Conservation (phyloP, 2,888 invertebrate genomes). For the Anticlea derivata region DNA sequence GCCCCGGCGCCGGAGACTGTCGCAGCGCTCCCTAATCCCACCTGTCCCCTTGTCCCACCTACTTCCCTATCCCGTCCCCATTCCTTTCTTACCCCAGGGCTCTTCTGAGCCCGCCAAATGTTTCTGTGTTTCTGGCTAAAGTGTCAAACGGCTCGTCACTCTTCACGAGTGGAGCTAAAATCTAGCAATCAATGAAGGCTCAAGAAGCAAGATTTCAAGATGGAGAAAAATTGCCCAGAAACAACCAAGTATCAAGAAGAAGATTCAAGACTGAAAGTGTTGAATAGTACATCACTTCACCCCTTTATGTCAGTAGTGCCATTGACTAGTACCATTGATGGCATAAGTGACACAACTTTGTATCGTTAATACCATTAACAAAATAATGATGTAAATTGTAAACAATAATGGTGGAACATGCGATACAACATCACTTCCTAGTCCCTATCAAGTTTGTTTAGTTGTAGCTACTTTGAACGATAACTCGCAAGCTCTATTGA, state of each 20-base stretch:
- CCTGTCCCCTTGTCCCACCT: constrained; percentile 41
- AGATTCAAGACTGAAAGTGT: background rate
- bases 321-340: no score
- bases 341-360: no score
- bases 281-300: no score
- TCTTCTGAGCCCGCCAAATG: constrained; percentile 67
- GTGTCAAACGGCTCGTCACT: constrained; percentile 44
- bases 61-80: constrained; percentile 50
- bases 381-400: no score
- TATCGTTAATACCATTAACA: no score
- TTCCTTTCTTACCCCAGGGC: constrained; percentile 63
- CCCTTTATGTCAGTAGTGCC: no score
- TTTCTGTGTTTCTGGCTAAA: constrained; percentile 51
- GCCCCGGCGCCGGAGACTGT: constrained; percentile 57
- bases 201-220: background rate
- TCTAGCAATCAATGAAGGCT: background rate
- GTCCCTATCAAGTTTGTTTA: no score
- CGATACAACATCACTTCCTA: no score
- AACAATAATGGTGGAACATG: no score
- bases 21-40: constrained; percentile 64
- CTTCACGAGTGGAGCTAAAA: constrained; percentile 48
- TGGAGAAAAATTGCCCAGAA: no score
- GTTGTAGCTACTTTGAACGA: no score
- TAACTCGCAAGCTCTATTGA: no score
- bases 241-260: constrained; percentile 20